Base-by-base conservation (phyloP, 2,888 invertebrate species). In the Andrena bicolor region DNA sequence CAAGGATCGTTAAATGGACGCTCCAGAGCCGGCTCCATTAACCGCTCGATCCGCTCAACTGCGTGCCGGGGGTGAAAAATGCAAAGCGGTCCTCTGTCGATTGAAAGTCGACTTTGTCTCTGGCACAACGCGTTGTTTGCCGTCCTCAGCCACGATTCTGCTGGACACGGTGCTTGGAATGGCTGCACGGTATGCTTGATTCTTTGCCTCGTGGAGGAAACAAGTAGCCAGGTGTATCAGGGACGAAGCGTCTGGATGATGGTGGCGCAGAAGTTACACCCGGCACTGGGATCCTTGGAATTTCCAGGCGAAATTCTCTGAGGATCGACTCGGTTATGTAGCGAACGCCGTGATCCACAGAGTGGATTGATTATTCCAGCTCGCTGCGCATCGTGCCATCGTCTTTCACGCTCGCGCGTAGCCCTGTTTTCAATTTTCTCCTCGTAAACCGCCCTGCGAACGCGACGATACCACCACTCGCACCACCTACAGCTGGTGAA, bases 341-440 rank as follows among this genome's bases (percentile, higher is more conserved):
- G 41, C 41, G 41, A 41, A 41, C 13, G 16, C 41, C 16, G 41
- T 41, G 41, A 41, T 41, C 41, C 41, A 41, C 41, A 5, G 72
- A 64, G 71, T 66, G 66, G 82, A 79, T 79, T 83, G 82, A 70
- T 86, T 84, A 80, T 82, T 85, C 80, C 85, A 28, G 53, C 71
- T 82, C 63, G 69, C 58, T 66, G 69, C 75, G 60, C 73, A 64
- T 80, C 83, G 68, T 77, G 81, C 78, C 78, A 70, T 80, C 80
- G 82, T 85, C 85, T 87, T 87, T 85, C 86, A 64, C 81, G 81
- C 81, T 87, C 76, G 60, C 83, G 80, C 80, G 76, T 72, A 35
- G 77, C 82, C 83, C 84, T 82, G 87, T 86, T 90, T 89, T 84
- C 88, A 89, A 87, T 90, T 87, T 89, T 88, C 87, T 83, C 82